A percentile compares a stretch with the other conserved stretches of the same genome.
These are phyloP conservation scores for Zaprionus nigranus DNA, from an alignment of 1,140 invertebrate genomes.

Conservation along the genomic window DNA sequence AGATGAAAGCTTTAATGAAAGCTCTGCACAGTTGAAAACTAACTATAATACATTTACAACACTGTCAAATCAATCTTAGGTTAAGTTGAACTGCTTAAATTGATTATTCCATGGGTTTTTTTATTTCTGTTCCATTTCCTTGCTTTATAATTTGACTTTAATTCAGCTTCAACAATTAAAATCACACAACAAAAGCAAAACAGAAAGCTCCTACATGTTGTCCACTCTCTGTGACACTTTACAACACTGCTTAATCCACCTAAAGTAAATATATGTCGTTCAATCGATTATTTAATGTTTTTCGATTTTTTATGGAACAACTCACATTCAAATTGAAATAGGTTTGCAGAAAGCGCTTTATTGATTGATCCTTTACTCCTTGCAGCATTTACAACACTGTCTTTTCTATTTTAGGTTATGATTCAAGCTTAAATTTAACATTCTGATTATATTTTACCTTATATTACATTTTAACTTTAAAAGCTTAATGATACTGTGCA, in stretches of 20 bases:
- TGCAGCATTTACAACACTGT: not conserved
- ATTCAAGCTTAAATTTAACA: accelerated
- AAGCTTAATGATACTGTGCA: too few species aligned
- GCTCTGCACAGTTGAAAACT: not conserved
- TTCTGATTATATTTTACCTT: not conserved
- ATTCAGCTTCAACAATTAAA: not conserved
- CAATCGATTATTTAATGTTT: too few species aligned
- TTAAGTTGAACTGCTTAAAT: not conserved
- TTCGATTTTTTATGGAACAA: too few species aligned
- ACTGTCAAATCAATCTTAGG: not conserved
- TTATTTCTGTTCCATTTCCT: not conserved
- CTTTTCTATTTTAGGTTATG: not conserved
- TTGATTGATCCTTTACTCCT: too few species aligned
- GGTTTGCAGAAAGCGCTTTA: too few species aligned
- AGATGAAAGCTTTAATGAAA: not conserved
- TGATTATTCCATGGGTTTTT: not conserved
- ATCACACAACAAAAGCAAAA: too few species aligned
- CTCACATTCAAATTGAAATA: too few species aligned
- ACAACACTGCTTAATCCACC: not conserved
- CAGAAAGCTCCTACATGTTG: too few species aligned
- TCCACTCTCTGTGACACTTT: not conserved
- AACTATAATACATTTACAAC: not conserved
- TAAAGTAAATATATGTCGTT: too few species aligned
- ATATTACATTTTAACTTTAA: too few species aligned
- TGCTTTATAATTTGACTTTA: too few species aligned